Conservation (phyloP, 2,888 invertebrate species). For the Drosophila limbata region DNA sequence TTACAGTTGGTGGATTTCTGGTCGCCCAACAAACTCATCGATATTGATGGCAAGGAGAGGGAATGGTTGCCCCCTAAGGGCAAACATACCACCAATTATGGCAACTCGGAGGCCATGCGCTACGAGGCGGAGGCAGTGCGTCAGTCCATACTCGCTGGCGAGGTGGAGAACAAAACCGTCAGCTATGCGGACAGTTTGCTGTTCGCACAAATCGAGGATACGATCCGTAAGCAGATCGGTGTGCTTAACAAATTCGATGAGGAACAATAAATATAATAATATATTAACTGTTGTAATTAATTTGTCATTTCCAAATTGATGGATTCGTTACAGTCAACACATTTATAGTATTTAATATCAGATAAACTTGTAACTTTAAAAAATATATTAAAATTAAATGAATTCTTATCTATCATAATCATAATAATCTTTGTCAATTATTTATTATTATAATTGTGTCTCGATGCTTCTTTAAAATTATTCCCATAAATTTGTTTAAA, state of each 20-base stretch:
- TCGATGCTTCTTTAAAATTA: no score
- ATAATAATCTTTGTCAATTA: no score
- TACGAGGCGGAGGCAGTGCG: conserved; percentile 93
- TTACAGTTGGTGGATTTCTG: conserved; percentile 88
- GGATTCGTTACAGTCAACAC: no score
- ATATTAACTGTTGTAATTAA: conserved; percentile 1
- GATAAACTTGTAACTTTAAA: no score
- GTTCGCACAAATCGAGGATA: conserved; percentile 90
- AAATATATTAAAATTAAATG: no score
- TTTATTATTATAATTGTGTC: no score
- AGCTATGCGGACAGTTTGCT: conserved; percentile 89
- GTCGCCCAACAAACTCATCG: conserved; percentile 90
- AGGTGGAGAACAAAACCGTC: conserved; percentile 89
- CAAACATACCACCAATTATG: conserved; percentile 87
- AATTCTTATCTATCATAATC: no score
- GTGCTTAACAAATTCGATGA: conserved; percentile 70
- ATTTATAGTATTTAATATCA: no score
- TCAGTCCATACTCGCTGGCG: conserved; percentile 88
- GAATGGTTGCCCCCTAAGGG: conserved; percentile 89
- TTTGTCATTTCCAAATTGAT: neutral
- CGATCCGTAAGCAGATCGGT: conserved; percentile 88
- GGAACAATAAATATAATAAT: conserved; percentile 28
- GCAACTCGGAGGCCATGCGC: conserved; percentile 90
- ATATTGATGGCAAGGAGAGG: conserved; percentile 88
- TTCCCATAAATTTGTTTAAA: no score